Conservation (phyloP, 2,797 vertebrate genomes). For the Bradypus variegatus region DNA sequence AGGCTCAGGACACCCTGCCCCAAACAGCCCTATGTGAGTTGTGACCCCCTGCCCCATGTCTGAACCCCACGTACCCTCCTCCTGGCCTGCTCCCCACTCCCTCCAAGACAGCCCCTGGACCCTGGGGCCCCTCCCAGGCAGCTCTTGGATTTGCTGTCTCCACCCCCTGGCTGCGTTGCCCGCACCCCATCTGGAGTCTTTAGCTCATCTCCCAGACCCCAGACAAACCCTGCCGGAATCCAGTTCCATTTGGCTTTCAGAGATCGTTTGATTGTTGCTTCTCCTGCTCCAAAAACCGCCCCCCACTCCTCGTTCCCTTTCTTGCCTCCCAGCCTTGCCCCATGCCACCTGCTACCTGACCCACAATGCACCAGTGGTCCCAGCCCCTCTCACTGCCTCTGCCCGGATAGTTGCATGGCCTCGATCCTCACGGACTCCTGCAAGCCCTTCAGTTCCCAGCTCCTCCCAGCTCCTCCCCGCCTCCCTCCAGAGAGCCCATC, state of each 20-base stretch:
- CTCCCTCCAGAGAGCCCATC: not conserved
- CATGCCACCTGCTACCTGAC: accelerated
- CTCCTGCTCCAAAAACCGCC: not conserved
- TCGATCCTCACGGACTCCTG: not conserved
- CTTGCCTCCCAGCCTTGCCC: too few species aligned
- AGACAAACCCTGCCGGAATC: too few species aligned
- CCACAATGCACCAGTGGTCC: too few species aligned
- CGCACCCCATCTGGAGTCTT: not conserved
- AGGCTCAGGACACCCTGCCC: not conserved
- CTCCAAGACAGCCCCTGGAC: too few species aligned
- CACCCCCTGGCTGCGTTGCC: not conserved
- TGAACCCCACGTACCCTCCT: not conserved
- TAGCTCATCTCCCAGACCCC: not conserved
- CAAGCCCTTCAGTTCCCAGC: not conserved
- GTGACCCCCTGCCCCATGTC: accelerated
- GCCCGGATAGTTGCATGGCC: not conserved
- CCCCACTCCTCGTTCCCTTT: too few species aligned
- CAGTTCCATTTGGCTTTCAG: not conserved
- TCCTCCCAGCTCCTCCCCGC: too few species aligned
- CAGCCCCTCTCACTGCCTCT: not conserved
- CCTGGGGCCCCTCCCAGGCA: not conserved
- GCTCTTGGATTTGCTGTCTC: not conserved
- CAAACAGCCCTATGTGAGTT: not conserved
- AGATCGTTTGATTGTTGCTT: not conserved
- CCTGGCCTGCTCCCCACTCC: not conserved